Evolutionary conservation across 64 coral and sea anemone genomes (phyloP), one percentile per base, ranked within the genome.

Genomic region (Hydrozoanthus tunicans): DNA sequence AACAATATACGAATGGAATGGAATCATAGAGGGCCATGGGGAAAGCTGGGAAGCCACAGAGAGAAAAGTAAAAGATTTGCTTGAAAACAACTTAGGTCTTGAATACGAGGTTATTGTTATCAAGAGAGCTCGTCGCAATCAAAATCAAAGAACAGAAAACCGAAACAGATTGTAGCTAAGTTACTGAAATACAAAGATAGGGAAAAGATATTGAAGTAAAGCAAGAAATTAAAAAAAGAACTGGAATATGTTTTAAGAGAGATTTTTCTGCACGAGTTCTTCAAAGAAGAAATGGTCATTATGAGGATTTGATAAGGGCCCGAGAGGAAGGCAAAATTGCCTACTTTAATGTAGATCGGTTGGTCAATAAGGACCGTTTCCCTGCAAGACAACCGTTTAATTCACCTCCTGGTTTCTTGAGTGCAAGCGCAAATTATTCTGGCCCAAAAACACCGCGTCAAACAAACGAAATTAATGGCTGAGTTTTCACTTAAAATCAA

Each of bases 301-400:
- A 83, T 61, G 78, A 81, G 56, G 59, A 58, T 27, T 54, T 92
- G 43, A 62, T 3, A 8, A 27, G 77, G 14, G 90, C 90, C 20
- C 61, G 90, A 8, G 15, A 84, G 58, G 90, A 92, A 73, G 90
- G 79, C 20, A 92, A 92, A 82, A 92, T 81, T 70, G 90, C 90
- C 62, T 91, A 91, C 64, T 81, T 91, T 14, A 81, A 79, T 53
- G 77, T 91, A 67, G 89, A 80, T 67, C 74, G 83, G 64, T 68
- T 86, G 62, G 62, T 86, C 83, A 72, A 56, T 72, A 86, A 72
- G 83, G 83, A 86, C 62, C 83, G 20, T 68, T 86, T 70, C 64
- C 63, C 83, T 71, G 43, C 83, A 86, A 86, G 59, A 86, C 83
- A n/a, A 79, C 77, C 25, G 32, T 78, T 14, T 17, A 53, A 11